phyloP scores from a whole-genome alignment of 2,888 invertebrate genomes.

The Stenichneumon culpator region DNA sequence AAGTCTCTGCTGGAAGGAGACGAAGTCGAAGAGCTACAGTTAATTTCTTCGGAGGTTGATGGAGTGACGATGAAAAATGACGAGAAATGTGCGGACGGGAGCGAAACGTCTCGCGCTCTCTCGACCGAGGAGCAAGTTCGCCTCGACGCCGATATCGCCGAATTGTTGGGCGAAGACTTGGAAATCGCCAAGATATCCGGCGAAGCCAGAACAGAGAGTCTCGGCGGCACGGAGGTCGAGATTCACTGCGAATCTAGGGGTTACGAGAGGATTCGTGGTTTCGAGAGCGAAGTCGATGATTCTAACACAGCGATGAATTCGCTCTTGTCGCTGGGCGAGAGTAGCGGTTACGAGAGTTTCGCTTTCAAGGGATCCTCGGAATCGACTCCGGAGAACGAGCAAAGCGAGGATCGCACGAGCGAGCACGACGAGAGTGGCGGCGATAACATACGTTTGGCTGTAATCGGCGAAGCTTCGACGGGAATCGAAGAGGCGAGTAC shows the following conservation, averaged over 20 bases:
- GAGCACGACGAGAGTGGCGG: constrained; percentile 72
- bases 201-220: background rate
- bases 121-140: constrained; percentile 78
- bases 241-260: constrained; percentile 43
- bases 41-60: constrained; percentile 25
- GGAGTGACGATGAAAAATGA: background rate
- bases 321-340: constrained; percentile 90
- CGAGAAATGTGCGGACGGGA: constrained; percentile 5
- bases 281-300: constrained; percentile 76
- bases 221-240: background rate
- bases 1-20: constrained; percentile 77
- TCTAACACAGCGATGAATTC: constrained; percentile 86
- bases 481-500: constrained; percentile 14
- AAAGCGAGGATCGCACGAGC: constrained; percentile 77
- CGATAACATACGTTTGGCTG: constrained; percentile 31
- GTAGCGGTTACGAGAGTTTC: constrained; percentile 92
- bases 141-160: constrained; percentile 82
- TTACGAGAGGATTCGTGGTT: constrained; percentile 67
- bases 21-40: constrained; percentile 68
- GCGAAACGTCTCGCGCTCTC: constrained; percentile 59
- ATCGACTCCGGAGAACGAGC: constrained; percentile 83
- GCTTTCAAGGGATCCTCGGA: constrained; percentile 85
- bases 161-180: constrained; percentile 80
- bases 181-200: constrained; percentile 41
- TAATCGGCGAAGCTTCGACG: constrained; percentile 37